phyloP scores from a whole-genome alignment of 2,797 vertebrate species.

The Hydrocynus forskahlii region DNA sequence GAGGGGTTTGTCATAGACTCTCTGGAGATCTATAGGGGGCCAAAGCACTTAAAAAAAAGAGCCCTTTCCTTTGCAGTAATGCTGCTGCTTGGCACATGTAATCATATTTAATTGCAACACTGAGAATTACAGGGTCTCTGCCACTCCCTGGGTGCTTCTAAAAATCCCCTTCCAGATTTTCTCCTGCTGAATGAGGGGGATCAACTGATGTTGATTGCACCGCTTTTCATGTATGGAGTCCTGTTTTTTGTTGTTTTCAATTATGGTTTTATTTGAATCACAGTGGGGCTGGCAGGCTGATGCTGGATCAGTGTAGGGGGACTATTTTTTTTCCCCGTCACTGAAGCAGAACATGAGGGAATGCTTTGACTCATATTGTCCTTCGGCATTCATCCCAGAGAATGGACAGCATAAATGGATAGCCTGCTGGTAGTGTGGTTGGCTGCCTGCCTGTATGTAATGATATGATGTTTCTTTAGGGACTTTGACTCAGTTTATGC shows the following conservation, averaged over 20 bases:
- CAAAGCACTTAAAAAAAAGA: constrained; percentile 58
- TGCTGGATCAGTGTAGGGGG: neutral
- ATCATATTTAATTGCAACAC: constrained; percentile 55
- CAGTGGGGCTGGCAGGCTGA: constrained; percentile 8
- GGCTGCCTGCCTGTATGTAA: neutral
- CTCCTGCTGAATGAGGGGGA: neutral
- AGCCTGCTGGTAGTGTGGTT: neutral
- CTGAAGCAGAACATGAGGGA: neutral
- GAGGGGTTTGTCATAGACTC: constrained; percentile 55
- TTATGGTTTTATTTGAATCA: constrained; percentile 35
- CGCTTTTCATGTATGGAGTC: neutral
- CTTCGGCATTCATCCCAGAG: neutral
- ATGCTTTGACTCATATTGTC: neutral
- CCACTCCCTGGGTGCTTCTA: constrained; percentile 11
- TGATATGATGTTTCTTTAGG: constrained; percentile 1
- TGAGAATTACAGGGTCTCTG: constrained; percentile 47
- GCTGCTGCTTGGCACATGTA: constrained; percentile 42
- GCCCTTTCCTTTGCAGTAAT: neutral
- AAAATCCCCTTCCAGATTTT: neutral
- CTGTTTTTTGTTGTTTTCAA: constrained; percentile 45
- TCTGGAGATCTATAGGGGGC: constrained; percentile 61
- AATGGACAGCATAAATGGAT: neutral
- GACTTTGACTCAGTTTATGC: constrained; percentile 49
- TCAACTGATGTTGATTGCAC: constrained; percentile 41
- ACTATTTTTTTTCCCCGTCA: neutral